These are phyloP conservation scores for Phoenicopterus ruber DNA, from an alignment of 2,113 vertebrate genomes.

Conservation along the genomic window DNA sequence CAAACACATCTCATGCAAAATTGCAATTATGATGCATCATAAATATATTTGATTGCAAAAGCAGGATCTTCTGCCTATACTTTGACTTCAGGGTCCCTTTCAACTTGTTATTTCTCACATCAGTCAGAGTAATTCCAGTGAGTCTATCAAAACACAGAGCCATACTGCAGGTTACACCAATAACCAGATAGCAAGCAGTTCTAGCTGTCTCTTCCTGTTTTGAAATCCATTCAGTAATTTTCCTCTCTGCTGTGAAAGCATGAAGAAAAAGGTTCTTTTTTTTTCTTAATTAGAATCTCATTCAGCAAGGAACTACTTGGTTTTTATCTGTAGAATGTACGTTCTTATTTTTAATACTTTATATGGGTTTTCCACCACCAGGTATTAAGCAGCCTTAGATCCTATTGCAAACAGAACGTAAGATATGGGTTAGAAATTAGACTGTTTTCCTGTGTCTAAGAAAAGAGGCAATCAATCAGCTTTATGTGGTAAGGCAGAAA, in stretches of 20 bases:
- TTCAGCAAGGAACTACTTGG: background rate
- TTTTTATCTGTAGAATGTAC: background rate
- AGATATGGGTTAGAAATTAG: background rate
- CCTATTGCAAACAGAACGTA: background rate
- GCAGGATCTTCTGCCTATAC: background rate
- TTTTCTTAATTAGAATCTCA: background rate
- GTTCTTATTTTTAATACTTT: background rate
- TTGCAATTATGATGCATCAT: background rate
- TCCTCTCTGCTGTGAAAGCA: background rate
- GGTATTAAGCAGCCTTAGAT: background rate
- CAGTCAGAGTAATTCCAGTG: background rate
- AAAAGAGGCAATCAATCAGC: background rate
- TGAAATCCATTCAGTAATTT: background rate
- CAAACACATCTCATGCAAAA: background rate
- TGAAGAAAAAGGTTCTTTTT: background rate
- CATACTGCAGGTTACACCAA: background rate
- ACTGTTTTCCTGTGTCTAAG: background rate
- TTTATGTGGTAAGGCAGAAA: background rate
- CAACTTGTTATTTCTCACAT: background rate
- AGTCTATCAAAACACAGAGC: background rate
- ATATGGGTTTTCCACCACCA: background rate
- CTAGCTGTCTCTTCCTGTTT: background rate
- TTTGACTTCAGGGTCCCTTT: background rate
- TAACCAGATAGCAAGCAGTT: background rate
- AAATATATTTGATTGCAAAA: background rate